These are phyloP conservation scores for Hyles lineata DNA, from an alignment of 2,888 invertebrate species.

Conservation along the genomic window DNA sequence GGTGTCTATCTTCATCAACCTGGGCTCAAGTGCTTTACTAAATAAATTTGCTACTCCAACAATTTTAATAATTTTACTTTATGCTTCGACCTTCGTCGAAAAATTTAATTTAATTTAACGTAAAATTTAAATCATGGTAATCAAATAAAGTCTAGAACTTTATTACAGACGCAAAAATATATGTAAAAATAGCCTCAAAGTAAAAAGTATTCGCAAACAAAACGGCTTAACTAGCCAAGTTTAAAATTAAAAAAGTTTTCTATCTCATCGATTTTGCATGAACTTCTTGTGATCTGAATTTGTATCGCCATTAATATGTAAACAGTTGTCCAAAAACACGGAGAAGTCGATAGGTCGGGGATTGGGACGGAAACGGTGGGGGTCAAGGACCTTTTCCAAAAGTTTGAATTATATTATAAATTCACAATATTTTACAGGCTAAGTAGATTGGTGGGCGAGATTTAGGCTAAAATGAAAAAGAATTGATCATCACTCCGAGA, in stretches of 20 bases:
- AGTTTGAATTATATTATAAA: constrained; percentile 8
- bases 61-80: no score
- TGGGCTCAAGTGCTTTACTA: no score
- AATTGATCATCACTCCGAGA: no score
- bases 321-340: not conserved
- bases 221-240: constrained; percentile 41
- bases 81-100: no score
- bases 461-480: no score
- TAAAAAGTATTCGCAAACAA: constrained; percentile 30
- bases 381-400: constrained; percentile 5
- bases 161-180: not conserved
- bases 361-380: constrained; percentile 3
- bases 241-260: constrained; percentile 59
- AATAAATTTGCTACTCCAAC: no score
- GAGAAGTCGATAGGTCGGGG: not conserved
- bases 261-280: constrained; percentile 13
- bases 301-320: constrained; percentile 24
- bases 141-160: no score
- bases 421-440: no score
- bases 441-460: no score
- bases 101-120: no score
- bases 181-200: constrained; percentile 26
- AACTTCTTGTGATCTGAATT: constrained; percentile 1
- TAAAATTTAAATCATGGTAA: no score
- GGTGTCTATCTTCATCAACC: no score